Percentiles rank a stretch among this genome's conserved stretches.
These are phyloP conservation scores for Syrmaticus mikado DNA, from an alignment of 2,113 vertebrate species.

Conservation along the genomic window DNA sequence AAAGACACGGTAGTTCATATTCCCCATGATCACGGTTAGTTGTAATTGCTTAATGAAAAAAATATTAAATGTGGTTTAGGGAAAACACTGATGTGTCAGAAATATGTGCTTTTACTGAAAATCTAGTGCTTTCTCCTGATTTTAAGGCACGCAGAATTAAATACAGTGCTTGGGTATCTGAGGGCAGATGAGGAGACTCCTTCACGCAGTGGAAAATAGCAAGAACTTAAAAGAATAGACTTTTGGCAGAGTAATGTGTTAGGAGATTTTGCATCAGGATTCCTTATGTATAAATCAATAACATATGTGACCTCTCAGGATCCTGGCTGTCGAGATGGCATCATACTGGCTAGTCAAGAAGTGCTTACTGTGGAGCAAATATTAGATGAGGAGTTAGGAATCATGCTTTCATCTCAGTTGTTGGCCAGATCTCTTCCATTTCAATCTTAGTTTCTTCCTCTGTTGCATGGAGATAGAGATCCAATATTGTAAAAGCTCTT, in stretches of 20 bases:
- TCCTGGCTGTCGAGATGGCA: background rate
- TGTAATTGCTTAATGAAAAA: constrained; percentile 9
- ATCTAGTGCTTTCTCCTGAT: background rate
- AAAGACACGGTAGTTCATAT: background rate
- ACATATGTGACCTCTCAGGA: background rate
- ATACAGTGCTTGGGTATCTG: background rate
- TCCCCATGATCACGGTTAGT: background rate
- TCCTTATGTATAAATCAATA: background rate
- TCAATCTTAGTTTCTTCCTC: background rate
- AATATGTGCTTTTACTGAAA: background rate
- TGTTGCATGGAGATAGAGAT: background rate
- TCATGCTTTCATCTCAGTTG: background rate
- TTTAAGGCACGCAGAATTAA: background rate
- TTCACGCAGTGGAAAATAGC: background rate
- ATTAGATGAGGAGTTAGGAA: background rate
- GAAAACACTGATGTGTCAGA: background rate
- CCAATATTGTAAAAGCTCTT: constrained; percentile 27
- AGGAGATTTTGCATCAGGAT: background rate
- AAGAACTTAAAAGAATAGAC: background rate
- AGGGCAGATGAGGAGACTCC: background rate
- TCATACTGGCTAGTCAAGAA: background rate
- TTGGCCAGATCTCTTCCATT: background rate
- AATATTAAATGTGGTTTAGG: background rate
- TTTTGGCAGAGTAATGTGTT: background rate
- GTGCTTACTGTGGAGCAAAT: background rate